These are phyloP conservation scores for Spialia ferax DNA, from an alignment of 2,888 invertebrate species.

Conservation along the genomic window DNA sequence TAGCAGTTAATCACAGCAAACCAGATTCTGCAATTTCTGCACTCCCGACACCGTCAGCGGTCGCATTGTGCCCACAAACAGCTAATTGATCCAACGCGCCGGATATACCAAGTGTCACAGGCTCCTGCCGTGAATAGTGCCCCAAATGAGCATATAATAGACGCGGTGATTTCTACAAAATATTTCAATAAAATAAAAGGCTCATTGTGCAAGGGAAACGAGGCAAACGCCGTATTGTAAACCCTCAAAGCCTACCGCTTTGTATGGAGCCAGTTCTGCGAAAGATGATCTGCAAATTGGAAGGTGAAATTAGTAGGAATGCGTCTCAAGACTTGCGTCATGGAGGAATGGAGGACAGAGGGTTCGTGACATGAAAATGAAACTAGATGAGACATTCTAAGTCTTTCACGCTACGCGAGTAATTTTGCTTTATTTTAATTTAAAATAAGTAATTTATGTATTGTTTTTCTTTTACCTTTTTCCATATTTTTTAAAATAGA, in stretches of 20 bases:
- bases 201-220: conserved; percentile 59
- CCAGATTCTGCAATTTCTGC: background rate
- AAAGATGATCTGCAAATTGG: conserved; percentile 71
- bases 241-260: conserved; percentile 71
- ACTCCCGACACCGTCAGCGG: conserved; percentile 21
- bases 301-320: conserved; percentile 75
- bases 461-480: no score
- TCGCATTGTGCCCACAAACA: conserved; percentile 48
- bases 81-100: conserved; percentile 71
- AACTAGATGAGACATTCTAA: background rate
- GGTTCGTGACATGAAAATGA: background rate
- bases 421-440: no score
- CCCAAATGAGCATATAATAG: conserved; percentile 79
- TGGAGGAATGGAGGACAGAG: conserved; percentile 13
- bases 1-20: background rate
- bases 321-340: conserved; percentile 51
- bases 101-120: conserved; percentile 72
- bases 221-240: conserved; percentile 62
- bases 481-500: no score
- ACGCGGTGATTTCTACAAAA: conserved; percentile 55
- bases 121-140: conserved; percentile 66
- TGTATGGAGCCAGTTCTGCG: conserved; percentile 57
- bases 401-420: background rate
- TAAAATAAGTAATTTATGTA: no score
- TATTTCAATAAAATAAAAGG: conserved; percentile 55